Evolutionary conservation across 2,113 vertebrate species (phyloP), one percentile per base, ranked within the genome.

Genomic region (Ceyx margarethae): DNA sequence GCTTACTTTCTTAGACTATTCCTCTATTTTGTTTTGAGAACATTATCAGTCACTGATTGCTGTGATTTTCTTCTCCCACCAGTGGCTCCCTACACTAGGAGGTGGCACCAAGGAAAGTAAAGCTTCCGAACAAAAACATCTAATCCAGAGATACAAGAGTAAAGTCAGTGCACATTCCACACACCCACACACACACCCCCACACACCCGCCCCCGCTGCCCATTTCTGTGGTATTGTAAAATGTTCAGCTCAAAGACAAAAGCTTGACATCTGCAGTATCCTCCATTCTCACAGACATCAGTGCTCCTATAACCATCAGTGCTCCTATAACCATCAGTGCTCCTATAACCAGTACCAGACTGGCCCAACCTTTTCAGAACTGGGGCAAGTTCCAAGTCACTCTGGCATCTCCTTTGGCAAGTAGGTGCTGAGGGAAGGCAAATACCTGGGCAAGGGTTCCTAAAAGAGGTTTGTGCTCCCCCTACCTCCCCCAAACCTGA

Each of bases 121-220:
- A 83, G 35, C 61, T 91, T 89, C 57, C 80, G 54, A 95, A 75
- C 62, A 74, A 91, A 81, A 25, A 26, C n/a, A 78, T 33, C 64
- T 5, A 37, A 68, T 74, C 58, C 80, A 64, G 4, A 33, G 40
- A 54, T 5, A 42, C 8, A 74, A 26, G 10, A 51, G 33, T 26
- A 15, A 93, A 71, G 15, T 35, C 62, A 61, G 61, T 2, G 4
- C 6, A 50, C 0, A 0, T 0, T 6, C 33, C 22, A 45, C 35
- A 35, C 35, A 35, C 35, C 7, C 35, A 7, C 35, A 35, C 35
- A 35, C 35, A 35, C 35, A 35, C 35, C 7, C 35, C 7, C 35
- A 7, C 35, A 35, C 35, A 35, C 35, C 37, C 37, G 35, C 37
- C 37, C 37, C 37, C 37, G 37, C 37, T 4, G 37, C 37, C 37